Conservation (phyloP, 1,140 invertebrate genomes). For the Acromyrmex charruanus region DNA sequence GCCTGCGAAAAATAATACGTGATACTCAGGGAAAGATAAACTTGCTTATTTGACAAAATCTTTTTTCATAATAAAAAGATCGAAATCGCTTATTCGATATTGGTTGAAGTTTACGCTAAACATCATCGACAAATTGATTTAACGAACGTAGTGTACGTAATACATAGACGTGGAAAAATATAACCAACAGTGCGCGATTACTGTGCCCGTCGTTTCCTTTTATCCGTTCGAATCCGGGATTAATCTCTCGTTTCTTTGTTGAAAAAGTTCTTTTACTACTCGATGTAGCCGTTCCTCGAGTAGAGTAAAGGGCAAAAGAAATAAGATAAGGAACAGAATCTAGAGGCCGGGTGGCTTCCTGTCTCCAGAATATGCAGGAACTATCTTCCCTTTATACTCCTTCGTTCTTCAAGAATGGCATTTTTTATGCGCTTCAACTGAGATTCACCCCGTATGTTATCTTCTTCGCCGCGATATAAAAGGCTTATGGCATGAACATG, state of each 20-base stretch:
- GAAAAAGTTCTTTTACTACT: conserved; percentile 62
- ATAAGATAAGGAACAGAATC: conserved; percentile 43
- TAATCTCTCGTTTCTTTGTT: conserved; percentile 69
- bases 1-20: neutral
- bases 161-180: conserved; percentile 23
- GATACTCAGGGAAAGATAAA: neutral
- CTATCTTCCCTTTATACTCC: conserved; percentile 50
- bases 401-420: conserved; percentile 39
- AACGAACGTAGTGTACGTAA: neutral
- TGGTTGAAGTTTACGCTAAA: conserved; percentile 32
- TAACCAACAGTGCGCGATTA: conserved; percentile 66
- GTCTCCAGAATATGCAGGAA: conserved; percentile 53
- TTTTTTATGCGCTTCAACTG: conserved; percentile 36
- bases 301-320: conserved; percentile 58
- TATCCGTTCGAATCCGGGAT: conserved; percentile 67
- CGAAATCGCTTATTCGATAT: conserved; percentile 15
- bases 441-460: conserved; percentile 31
- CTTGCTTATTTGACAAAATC: neutral
- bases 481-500: neutral
- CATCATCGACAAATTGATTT: conserved; percentile 26
- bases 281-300: conserved; percentile 55
- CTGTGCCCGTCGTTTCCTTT: conserved; percentile 69
- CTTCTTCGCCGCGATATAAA: conserved; percentile 25
- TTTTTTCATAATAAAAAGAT: neutral
- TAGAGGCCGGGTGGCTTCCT: conserved; percentile 49